Conservation (phyloP, 2,888 invertebrate species). For the Prionchulus punctatus region DNA sequence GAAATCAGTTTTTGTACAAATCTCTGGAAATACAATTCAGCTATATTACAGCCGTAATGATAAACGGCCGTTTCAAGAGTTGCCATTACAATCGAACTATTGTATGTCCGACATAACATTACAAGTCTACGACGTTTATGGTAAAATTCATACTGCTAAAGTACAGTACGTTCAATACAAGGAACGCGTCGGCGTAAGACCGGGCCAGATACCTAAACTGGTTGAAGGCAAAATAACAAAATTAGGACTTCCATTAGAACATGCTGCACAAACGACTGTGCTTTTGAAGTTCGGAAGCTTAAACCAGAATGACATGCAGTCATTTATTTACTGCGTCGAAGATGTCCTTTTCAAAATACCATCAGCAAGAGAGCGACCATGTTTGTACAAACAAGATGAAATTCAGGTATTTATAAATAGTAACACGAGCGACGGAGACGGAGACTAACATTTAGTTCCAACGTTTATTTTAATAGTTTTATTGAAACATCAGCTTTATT, state of each 20-base stretch:
- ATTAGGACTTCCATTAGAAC: conserved; percentile 83
- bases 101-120: conserved; percentile 33
- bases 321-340: conserved; percentile 75
- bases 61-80: conserved; percentile 82
- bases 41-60: conserved; percentile 63
- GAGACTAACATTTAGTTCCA: too few species aligned
- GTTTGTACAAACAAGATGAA: conserved; percentile 75
- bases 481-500: too few species aligned
- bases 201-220: conserved; percentile 82
- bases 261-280: conserved; percentile 88
- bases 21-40: conserved; percentile 68
- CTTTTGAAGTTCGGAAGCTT: conserved; percentile 85
- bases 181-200: conserved; percentile 85
- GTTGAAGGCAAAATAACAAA: conserved; percentile 74
- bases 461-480: too few species aligned
- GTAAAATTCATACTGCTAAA: conserved; percentile 95
- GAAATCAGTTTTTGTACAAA: conserved; percentile 81
- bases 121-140: conserved; percentile 95
- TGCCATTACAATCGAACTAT: conserved; percentile 50
- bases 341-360: conserved; percentile 71
- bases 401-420: too few species aligned
- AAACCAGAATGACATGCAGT: conserved; percentile 69
- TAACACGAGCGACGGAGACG: too few species aligned
- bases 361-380: conserved; percentile 44
- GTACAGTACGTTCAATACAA: conserved; percentile 94